Evolutionary conservation across 2,797 vertebrate species (phyloP).

Genomic region (Delichon dasypus): DNA sequence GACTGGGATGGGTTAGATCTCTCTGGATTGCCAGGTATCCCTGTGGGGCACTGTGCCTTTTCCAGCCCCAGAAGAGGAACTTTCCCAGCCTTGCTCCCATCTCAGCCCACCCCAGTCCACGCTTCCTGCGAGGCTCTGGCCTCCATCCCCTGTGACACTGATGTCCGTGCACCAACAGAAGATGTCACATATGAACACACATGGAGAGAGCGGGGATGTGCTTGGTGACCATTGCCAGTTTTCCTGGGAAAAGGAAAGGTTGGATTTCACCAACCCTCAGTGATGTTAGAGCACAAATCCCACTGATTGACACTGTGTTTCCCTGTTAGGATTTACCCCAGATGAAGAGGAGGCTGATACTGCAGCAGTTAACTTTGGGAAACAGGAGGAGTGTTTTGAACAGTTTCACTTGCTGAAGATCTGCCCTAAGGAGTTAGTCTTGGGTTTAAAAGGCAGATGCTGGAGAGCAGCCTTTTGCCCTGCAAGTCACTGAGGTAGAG

Average conservation of each 20-base stretch:
- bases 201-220: fast-evolving
- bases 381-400: background rate
- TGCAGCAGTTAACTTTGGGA: background rate
- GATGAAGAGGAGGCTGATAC: background rate
- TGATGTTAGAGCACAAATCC: background rate
- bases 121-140: fast-evolving
- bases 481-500: background rate
- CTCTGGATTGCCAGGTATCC: too few species aligned
- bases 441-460: background rate
- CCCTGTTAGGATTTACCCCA: background rate
- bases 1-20: background rate
- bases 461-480: background rate
- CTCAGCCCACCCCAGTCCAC: background rate
- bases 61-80: background rate
- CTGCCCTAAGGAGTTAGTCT: background rate
- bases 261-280: background rate
- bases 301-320: background rate
- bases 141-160: background rate
- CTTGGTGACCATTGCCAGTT: background rate
- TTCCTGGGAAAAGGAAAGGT: background rate
- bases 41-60: background rate
- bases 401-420: background rate
- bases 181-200: fast-evolving
- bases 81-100: background rate
- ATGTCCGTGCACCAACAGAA: fast-evolving